Base-by-base conservation (phyloP, 2,888 invertebrate genomes). In the Euclidia mi region DNA sequence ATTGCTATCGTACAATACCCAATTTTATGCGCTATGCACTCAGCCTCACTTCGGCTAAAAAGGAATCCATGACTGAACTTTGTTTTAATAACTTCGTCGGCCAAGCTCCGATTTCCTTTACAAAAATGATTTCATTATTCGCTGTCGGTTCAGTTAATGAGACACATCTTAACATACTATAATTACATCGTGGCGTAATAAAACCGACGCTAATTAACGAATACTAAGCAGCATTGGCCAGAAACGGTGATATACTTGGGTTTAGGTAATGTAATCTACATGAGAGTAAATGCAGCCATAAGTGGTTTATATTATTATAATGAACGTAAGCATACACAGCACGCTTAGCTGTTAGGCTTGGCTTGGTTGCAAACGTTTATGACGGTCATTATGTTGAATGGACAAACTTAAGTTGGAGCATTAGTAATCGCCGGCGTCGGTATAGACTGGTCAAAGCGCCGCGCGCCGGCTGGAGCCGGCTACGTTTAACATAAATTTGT, bases 51-150 rank as follows among this genome's bases (percentile, higher is more conserved):
- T 18, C 12, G 7, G n/a, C n/a, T 46, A 48, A 53, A 51, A 46
- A 70, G 28, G 29, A 69, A 37, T 49, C 49, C 32, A 53, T 50
- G 44, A 48, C 45, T 46, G 45, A 71, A 59, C 48, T 51, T 71
- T 62, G 50, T 57, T 68, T 56, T 66, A 57, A 65, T 60, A 43
- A 61, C 61, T 71, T 66, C 29, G 47, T 58, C 50, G 37, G 47
- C 47, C 46, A 58, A 47, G 41, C 50, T 56, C 32, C 47, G 37
- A 44, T 38, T 61, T 56, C 32, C 41, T 45, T 53, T 38, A 40
- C 45, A 56, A 62, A 53, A 71, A 58, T 56, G 57, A 41, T 53
- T 58, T 56, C 45, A 71, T 71, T 62, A 71, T 67, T 66, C 71
- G 17, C 45, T 43, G 58, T 42, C 45, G 49, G 57, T 68, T 65